These are phyloP conservation scores for Ginglymostoma cirratum DNA, from an alignment of 2,113 vertebrate species.

Conservation along the genomic window DNA sequence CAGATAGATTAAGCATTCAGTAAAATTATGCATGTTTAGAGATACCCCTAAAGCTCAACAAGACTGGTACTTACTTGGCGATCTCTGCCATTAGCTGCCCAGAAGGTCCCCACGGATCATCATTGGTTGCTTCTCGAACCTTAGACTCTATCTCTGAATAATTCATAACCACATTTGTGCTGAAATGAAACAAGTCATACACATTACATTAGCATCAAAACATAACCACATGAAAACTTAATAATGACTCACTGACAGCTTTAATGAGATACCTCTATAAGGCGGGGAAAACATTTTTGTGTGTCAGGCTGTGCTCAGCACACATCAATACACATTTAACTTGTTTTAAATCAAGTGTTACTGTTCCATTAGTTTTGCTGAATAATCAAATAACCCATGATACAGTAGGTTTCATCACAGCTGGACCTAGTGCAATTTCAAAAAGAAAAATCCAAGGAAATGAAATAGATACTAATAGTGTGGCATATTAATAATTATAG, in stretches of 20 bases:
- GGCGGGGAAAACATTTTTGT: slow-evolving; percentile 52
- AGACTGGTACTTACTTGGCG: slow-evolving; percentile 75
- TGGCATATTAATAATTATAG: slow-evolving; percentile 43
- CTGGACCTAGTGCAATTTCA: slow-evolving; percentile 45
- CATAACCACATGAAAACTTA: slow-evolving; percentile 70
- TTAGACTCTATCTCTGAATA: slow-evolving; percentile 98
- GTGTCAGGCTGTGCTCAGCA: slow-evolving; percentile 58
- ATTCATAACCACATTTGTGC: slow-evolving; percentile 99
- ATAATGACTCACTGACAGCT: slow-evolving; percentile 61
- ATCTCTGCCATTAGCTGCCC: slow-evolving; percentile 97
- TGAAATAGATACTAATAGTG: slow-evolving; percentile 49
- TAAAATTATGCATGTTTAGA: not conserved
- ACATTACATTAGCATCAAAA: slow-evolving; percentile 45
- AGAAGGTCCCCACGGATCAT: slow-evolving; percentile 96
- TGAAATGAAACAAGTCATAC: slow-evolving; percentile 56
- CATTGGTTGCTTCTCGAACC: slow-evolving; percentile 98
- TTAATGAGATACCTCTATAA: slow-evolving; percentile 66
- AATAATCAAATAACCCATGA: slow-evolving; percentile 49
- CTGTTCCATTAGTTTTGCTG: slow-evolving; percentile 55
- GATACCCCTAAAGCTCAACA: not conserved
- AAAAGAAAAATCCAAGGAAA: slow-evolving; percentile 50
- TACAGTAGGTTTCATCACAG: slow-evolving; percentile 47
- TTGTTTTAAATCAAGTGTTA: slow-evolving; percentile 58
- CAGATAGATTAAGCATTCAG: slow-evolving; percentile 18
- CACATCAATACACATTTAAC: slow-evolving; percentile 53